Evolutionary conservation across 1,140 invertebrate species (phyloP).

Genomic region (Myzus persicae): DNA sequence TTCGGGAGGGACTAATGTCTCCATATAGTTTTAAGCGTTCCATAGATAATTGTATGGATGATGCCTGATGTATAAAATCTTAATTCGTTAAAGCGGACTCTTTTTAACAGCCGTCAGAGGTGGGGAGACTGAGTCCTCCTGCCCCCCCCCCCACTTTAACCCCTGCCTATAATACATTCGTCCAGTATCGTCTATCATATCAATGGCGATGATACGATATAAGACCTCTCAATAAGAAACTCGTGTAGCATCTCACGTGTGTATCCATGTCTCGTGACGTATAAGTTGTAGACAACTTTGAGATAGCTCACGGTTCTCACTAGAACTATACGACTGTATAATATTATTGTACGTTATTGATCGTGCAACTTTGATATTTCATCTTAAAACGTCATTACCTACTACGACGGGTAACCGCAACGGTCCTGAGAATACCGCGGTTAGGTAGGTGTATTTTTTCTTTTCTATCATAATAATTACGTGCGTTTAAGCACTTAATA

Average conservation of each 20-base stretch:
- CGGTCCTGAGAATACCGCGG: neutral
- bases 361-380: neutral
- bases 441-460: neutral
- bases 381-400: neutral
- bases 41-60: too few species aligned
- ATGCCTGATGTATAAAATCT: too few species aligned
- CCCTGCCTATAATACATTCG: too few species aligned
- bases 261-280: neutral
- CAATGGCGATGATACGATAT: neutral
- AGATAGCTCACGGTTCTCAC: neutral
- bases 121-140: too few species aligned
- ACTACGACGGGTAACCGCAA: neutral
- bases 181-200: neutral
- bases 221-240: neutral
- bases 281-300: neutral
- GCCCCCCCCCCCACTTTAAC: too few species aligned
- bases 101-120: too few species aligned
- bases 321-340: too few species aligned
- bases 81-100: too few species aligned
- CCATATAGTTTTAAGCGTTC: too few species aligned
- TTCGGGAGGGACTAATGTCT: too few species aligned
- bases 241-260: neutral
- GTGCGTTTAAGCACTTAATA: neutral
- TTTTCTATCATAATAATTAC: neutral
- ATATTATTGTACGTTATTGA: neutral